These are phyloP conservation scores for Heterotilapia buettikoferi DNA, from an alignment of 2,113 vertebrate genomes.

Conservation along the genomic window DNA sequence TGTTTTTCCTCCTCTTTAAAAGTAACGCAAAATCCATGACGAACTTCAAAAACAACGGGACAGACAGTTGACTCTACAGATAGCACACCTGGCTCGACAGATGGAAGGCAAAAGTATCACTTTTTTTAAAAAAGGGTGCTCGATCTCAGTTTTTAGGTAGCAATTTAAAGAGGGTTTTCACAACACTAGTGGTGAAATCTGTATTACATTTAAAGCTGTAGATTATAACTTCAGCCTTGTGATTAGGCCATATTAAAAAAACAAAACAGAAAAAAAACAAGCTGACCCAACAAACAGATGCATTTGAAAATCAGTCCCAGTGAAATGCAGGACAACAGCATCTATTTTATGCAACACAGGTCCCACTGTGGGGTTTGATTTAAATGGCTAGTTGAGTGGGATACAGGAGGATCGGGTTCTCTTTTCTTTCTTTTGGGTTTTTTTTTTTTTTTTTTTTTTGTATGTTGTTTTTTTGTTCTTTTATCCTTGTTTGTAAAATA, in stretches of 20 bases:
- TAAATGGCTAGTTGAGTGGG: neutral
- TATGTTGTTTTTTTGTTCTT: no score
- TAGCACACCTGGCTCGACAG: neutral
- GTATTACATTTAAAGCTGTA: neutral
- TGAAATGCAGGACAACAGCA: neutral
- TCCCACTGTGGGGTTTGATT: neutral
- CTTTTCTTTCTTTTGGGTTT: neutral
- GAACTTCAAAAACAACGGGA: neutral
- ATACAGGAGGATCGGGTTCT: neutral
- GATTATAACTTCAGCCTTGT: neutral
- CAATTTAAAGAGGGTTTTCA: neutral
- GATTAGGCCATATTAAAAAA: neutral
- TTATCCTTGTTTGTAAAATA: no score
- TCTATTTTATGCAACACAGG: neutral
- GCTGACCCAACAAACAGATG: neutral
- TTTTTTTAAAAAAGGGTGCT: neutral
- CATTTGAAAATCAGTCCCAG: neutral
- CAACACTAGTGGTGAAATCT: neutral
- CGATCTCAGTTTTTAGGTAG: neutral
- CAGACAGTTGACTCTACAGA: neutral
- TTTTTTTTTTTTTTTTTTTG: fast-evolving
- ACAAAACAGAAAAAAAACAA: neutral
- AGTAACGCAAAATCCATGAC: neutral
- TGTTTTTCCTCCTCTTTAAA: neutral
- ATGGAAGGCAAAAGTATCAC: neutral